Base-by-base conservation (phyloP, 2,888 invertebrate species). In the Helicoverpa assulta region DNA sequence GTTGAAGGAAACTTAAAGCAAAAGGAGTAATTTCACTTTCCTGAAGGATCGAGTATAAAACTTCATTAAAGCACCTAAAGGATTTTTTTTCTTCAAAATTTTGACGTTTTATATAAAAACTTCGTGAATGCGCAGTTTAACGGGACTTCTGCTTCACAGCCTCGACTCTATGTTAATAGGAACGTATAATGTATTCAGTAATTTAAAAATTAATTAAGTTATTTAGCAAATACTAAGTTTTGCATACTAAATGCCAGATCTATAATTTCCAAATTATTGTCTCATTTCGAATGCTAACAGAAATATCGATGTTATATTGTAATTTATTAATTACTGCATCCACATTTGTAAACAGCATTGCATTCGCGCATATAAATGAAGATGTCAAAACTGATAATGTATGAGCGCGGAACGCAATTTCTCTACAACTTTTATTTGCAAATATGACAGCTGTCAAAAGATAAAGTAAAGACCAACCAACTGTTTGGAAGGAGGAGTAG, bases 381-480 rank as follows among this genome's bases (percentile, higher is more conserved):
- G 59, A 73, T 59, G 26, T 50, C 21, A 51, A 14, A 55, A 29
- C 47, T 47, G 5, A 47, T 16, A 47, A 47, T 47, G 47, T 47
- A 47, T 47, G 43, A 40, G 21, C 43, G 43, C 43, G 14, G 10
- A 47, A 26, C 57, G 40, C 8, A 60, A 40, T 40, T 47, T 47
- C 26, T 60, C 43, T 43, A 26, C 51, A 43, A 52, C 37, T 47
- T 74, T 29, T 50, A 55, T 61, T 67, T 63, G 47, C 29, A 51
- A 77, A 80, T 79, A 21, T 62, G 71, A 71, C 67, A 70, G 65
- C 37, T 65, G 67, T 56, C 64, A 79, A 67, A 71, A n/a, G 53
- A 58, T 50, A 62, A 53, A 51, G 18, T 51, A 50, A 63, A 67
- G 29, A 67, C 33, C 10, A 47, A 14, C 8, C 2, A 37, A 51